A percentile compares a stretch with the other conserved stretches of the same genome.
These are phyloP conservation scores for Manacus vitellinus DNA, from an alignment of 2,113 vertebrate species.

Conservation along the genomic window DNA sequence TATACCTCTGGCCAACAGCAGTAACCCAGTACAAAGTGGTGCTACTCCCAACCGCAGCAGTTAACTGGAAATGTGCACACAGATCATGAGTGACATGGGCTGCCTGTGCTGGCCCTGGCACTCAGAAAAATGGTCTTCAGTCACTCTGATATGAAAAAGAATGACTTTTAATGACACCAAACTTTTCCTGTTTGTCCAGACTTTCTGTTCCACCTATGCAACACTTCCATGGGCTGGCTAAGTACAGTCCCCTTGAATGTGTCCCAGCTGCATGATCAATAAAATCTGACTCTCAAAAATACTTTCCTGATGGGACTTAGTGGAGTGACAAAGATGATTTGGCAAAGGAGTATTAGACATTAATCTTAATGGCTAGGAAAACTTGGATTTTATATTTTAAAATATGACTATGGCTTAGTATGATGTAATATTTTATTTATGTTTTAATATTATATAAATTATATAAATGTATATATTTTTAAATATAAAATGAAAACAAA, in stretches of 20 bases:
- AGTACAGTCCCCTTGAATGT: fast-evolving
- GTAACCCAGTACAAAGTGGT: fast-evolving
- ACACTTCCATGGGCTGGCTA: not conserved
- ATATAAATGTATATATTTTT: no score
- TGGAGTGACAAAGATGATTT: not conserved
- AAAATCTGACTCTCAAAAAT: not conserved
- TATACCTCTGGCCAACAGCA: not conserved
- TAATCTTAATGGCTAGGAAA: not conserved
- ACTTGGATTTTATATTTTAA: not conserved
- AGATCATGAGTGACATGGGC: fast-evolving
- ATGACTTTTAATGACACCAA: not conserved
- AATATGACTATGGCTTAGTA: not conserved
- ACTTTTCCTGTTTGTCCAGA: not conserved
- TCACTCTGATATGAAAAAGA: not conserved
- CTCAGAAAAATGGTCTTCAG: not conserved
- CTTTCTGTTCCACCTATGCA: not conserved
- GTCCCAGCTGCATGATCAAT: fast-evolving
- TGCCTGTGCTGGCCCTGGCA: not conserved
- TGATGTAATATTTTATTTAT: not conserved
- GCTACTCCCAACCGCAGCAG: fast-evolving
- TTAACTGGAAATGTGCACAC: fast-evolving
- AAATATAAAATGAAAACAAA: not conserved
- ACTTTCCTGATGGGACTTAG: not conserved
- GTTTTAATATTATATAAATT: not conserved
- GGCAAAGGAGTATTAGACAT: not conserved